phyloP scores from a whole-genome alignment of 2,888 invertebrate species.

The Drosophila paranaensis region DNA sequence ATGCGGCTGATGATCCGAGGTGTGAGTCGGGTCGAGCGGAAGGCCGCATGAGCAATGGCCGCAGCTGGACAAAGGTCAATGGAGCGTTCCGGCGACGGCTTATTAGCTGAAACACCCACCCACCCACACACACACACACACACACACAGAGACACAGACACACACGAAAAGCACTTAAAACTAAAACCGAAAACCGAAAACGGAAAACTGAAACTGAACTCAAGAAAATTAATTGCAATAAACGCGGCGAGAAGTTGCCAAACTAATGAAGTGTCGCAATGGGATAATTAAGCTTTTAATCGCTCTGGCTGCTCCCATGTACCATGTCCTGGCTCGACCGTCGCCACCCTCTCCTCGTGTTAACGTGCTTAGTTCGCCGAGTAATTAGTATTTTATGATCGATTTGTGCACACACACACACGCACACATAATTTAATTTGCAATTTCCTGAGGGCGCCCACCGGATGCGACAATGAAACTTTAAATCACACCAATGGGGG shows the following conservation, averaged over 20 bases:
- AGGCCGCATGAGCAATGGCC: slow-evolving; percentile 35
- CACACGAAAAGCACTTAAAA: slow-evolving; percentile 58
- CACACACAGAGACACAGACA: slow-evolving; percentile 2
- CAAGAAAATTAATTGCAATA: slow-evolving; percentile 79
- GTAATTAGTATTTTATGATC: slow-evolving; percentile 80
- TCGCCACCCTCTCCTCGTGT: slow-evolving; percentile 35
- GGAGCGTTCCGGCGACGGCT: slow-evolving; percentile 10
- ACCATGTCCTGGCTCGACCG: slow-evolving; percentile 2
- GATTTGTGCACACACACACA: slow-evolving; percentile 66
- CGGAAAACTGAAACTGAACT: slow-evolving; percentile 59
- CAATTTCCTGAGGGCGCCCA: slow-evolving; percentile 44
- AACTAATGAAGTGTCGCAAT: slow-evolving; percentile 80
- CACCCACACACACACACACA: background rate
- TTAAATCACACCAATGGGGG: slow-evolving; percentile 55
- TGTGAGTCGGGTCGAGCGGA: background rate
- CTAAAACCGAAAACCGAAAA: slow-evolving; percentile 48
- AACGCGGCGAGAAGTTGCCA: slow-evolving; percentile 68
- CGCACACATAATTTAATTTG: slow-evolving; percentile 68
- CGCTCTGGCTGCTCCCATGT: slow-evolving; percentile 44
- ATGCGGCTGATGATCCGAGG: slow-evolving; percentile 20
- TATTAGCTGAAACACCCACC: slow-evolving; percentile 21
- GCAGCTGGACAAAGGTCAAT: slow-evolving; percentile 37
- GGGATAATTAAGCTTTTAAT: slow-evolving; percentile 79
- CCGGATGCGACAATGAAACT: slow-evolving; percentile 46
- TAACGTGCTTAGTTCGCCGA: slow-evolving; percentile 56